Evolutionary conservation across 2,888 invertebrate genomes (phyloP), one percentile per base, ranked within the genome.

Genomic region (Fragum fragum): DNA sequence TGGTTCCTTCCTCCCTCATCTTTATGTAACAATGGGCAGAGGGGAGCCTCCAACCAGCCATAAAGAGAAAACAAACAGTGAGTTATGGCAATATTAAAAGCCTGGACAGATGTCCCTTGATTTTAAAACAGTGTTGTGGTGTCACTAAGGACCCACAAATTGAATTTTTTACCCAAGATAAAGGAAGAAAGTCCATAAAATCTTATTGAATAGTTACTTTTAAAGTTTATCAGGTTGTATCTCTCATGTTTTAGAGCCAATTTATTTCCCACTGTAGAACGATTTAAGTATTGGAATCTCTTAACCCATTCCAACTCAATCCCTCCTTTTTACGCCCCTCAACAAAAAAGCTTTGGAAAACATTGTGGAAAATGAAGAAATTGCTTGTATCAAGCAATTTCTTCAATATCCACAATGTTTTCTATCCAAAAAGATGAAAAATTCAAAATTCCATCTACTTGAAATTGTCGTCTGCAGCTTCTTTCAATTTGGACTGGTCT

Each of bases 1-100:
- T 59, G 59, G 28, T 16, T 53, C 3, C 23, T 9, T 18, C 14
- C 16, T 26, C 42, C 66, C 66, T 42, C 42, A 66, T 42, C 42
- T 83, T 83, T 79, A 76, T 73, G 70, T 79, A 79, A 73, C 78
- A 83, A 76, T 79, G 73, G 76, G 61, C 71, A 73, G 18, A 53
- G 16, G 53, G 69, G 53, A 53, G 75, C 76, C 79, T 74, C 76
- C 55, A 18, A 55, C 39, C 9, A 23, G 68, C 39, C 29, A 26
- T 66, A 66, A 68, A 74, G 66, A 28, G 59, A 36, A 53, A 73
- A 63, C 73, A 73, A 73, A 73, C 42, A 61, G 32, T 18, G 52
- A 52, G 42, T 52, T 73, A 73, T 73, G 73, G 61, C 42, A 61
- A 61, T 61, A 63, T 63, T 73, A 61, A 73, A 26, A 28, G 42